Base-by-base conservation (phyloP, 2,113 vertebrate genomes). In the Caracal caracal region DNA sequence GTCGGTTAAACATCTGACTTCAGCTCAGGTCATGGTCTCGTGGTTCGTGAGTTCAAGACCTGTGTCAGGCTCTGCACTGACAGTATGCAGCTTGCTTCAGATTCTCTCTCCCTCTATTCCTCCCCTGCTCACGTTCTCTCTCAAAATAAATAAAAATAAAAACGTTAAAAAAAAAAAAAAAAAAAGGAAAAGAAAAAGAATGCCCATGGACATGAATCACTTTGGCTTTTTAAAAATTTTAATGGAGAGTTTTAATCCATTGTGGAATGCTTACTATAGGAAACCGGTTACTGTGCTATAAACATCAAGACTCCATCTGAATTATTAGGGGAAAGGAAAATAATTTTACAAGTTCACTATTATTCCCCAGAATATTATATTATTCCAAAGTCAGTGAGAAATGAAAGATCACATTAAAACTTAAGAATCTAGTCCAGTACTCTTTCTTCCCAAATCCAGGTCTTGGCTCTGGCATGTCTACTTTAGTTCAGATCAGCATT, bases 261-360 rank as follows among this genome's bases (percentile, higher is more conserved):
- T 20, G 65, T 59, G 53, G 68, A 95, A 90, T 91, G 11, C 3
- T 70, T 73, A 90, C 65, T 49, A 96, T 1, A 84, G 33, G 20
- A 94, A 96, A 59, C 5, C 24, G 83, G 20, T 90, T 56, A 90
- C 26, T 47, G 8, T 91, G 63, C 68, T 94, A 79, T 3, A 81
- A 2, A 80, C 12, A 56, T n/a, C 6, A 98, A 93, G 76, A 94
- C 11, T 88, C 10, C 10, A 17, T 35, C 70, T 76, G 70, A 61
- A 88, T 17, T 51, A 70, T 35, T 56, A 94, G 28, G 28, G 86
- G 95, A 96, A 90, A 71, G 61, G 40, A 84, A 88, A 97, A 95
- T 24, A 79, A 80, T 66, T 85, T 85, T 68, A 73, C 12, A 71
- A 92, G 94, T 86, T 94, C 28, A 85, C 30, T 59, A 33, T 88